phyloP scores from a whole-genome alignment of 2,113 vertebrate species.

The Ramphastos sulfuratus region DNA sequence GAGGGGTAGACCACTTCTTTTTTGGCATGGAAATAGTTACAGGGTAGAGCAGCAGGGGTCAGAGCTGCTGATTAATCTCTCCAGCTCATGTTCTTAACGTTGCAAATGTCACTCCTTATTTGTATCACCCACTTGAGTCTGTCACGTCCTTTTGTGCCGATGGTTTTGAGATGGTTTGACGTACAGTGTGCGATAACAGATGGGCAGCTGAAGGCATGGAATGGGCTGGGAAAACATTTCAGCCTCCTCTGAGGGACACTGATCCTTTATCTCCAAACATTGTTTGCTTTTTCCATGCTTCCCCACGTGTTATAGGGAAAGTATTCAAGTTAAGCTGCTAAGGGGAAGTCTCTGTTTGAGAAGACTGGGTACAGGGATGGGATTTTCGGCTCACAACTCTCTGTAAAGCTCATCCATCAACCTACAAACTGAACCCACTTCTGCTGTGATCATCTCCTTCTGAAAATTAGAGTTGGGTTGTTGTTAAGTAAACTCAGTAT shows the following conservation, averaged over 20 bases:
- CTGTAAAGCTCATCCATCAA: neutral
- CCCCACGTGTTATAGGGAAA: neutral
- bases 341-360: neutral
- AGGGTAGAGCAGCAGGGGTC: neutral
- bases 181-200: neutral
- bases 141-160: neutral
- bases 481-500: neutral
- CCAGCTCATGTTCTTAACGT: neutral
- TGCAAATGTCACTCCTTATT: conserved; percentile 39
- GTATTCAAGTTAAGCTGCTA: neutral
- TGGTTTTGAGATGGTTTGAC: neutral
- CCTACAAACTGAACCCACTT: neutral
- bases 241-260: neutral
- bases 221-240: neutral
- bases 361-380: neutral
- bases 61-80: neutral
- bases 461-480: neutral
- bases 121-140: conserved; percentile 32
- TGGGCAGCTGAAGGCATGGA: neutral
- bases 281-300: neutral
- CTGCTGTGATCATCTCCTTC: neutral
- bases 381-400: neutral
- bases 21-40: conserved; percentile 3
- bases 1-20: neutral
- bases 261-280: neutral